Conservation (phyloP, 2,797 vertebrate species). For the Falco berigora region DNA sequence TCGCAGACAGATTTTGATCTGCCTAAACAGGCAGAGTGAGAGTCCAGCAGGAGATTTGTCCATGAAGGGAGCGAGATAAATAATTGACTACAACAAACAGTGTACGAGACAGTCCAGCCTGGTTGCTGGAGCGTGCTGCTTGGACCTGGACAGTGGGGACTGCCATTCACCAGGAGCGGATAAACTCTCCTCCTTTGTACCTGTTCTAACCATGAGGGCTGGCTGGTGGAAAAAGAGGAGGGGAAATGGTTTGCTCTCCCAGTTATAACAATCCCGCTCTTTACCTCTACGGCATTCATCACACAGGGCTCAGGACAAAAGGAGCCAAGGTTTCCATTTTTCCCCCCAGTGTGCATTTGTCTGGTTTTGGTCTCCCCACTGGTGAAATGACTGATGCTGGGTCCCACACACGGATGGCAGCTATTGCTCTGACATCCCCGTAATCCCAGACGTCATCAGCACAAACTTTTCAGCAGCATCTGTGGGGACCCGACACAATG, state of each 20-base stretch:
- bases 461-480: not conserved
- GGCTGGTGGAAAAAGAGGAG: not conserved
- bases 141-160: too few species aligned
- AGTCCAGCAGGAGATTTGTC: not conserved
- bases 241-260: not conserved
- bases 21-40: not conserved
- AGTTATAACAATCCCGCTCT: not conserved
- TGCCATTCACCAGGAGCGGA: not conserved
- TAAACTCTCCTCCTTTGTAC: not conserved
- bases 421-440: rapidly evolving
- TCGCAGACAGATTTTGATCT: not conserved
- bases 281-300: not conserved
- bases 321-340: not conserved
- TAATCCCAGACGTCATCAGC: not conserved
- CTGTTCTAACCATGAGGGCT: not conserved
- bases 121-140: not conserved
- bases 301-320: not conserved
- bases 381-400: rapidly evolving
- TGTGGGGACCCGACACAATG: rapidly evolving
- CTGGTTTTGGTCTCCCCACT: rapidly evolving
- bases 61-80: not conserved
- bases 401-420: rapidly evolving
- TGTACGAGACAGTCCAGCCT: not conserved
- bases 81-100: not conserved
- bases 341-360: rapidly evolving